Evolutionary conservation across 2,888 invertebrate species (phyloP), one percentile per base, ranked within the genome.

Genomic region (Dynastes grantii): DNA sequence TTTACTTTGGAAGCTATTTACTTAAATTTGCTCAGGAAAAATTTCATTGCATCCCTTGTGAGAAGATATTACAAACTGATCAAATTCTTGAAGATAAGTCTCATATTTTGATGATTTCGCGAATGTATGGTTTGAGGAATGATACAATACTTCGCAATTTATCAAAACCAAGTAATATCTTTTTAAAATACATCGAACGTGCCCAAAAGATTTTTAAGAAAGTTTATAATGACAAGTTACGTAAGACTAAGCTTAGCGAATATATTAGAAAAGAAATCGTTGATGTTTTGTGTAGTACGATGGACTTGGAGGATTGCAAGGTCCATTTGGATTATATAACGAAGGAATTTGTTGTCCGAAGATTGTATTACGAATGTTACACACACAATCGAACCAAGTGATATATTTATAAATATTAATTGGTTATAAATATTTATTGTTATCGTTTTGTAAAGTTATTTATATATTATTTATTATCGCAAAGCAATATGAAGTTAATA

Each of bases 41-140:
- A 27, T 63, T 61, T 22, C 5, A 61, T 29, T 75, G 73, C 9
- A 29, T 61, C 9, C 32, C 11, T 4, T 75, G 77, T 81, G 76
- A 53, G 84, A 65, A 29, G 53, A 11, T 73, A 13, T 58, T 70
- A 27, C 81, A 45, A 83, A 77, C 1, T 64, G 27, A 51, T 45
- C 45, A 32, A 63, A 58, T 71, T 22, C 79, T 76, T 40, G 55
- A 75, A 1, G 65, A 55, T 32, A n/a, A 51, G n/a, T n/a, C 22
- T 16, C 8, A 32, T 27, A 11, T 65, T 11, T 67, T 49, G n/a
- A 13, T 37, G 27, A 16, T 75, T 1, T 61, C 16, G 13, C 40
- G n/a, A 22, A 37, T 13, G 61, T 77, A 61, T 16, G 45, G 61
- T n/a, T 49, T 75, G 16, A n/a, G 16, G 5, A 61, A 75, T 27